A percentile compares a stretch with the other conserved stretches of the same genome.
phyloP scores from a whole-genome alignment of 2,888 invertebrate species.

The Mesochorus sp. region DNA sequence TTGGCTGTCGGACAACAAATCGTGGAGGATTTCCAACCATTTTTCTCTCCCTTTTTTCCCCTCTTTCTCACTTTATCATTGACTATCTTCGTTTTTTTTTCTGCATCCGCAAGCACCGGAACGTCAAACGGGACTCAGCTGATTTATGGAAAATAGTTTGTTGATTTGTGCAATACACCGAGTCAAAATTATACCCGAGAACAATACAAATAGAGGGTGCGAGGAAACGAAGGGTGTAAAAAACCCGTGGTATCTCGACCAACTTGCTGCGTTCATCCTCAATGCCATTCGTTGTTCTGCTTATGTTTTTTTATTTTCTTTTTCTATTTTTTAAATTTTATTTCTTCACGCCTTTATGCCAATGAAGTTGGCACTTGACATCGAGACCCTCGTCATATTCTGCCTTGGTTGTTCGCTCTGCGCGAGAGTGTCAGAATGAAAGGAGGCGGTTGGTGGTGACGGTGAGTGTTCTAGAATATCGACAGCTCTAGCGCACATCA shows the following conservation, averaged over 20 bases:
- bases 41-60: not conserved
- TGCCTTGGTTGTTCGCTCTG: not conserved
- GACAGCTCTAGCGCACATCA: slow-evolving; percentile 26
- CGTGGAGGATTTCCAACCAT: not conserved
- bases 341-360: slow-evolving; percentile 12
- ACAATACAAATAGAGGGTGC: not conserved
- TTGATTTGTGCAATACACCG: slow-evolving; percentile 23
- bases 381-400: slow-evolving; percentile 46
- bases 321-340: too few relatives aligned
- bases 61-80: not conserved
- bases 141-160: slow-evolving; percentile 38
- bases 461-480: slow-evolving; percentile 28
- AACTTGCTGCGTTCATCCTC: not conserved
- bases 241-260: not conserved
- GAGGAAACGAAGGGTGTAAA: not conserved
- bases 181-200: not conserved
- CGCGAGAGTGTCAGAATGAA: not conserved
- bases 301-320: slow-evolving; percentile 5
- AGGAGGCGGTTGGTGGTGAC: not conserved
- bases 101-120: slow-evolving; percentile 15
- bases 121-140: too few relatives aligned
- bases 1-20: too few relatives aligned
- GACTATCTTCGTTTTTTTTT: slow-evolving; percentile 62
- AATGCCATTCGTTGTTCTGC: not conserved
- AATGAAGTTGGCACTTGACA: slow-evolving; percentile 51